phyloP scores from a whole-genome alignment of 2,797 vertebrate genomes.

The Eulemur coronatus region DNA sequence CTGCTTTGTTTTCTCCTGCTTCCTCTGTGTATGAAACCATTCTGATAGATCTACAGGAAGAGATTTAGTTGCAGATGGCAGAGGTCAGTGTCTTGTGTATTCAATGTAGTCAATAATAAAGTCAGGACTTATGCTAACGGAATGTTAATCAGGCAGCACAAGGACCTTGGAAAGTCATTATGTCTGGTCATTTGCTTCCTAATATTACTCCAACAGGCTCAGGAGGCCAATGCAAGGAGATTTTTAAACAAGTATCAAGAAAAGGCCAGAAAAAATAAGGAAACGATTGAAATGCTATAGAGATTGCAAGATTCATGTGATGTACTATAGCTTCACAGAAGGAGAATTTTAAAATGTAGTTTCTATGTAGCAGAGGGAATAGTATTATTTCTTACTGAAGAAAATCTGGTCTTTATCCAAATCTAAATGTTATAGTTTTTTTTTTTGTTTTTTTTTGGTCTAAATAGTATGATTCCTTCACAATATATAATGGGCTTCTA shows the following conservation, averaged over 20 bases:
- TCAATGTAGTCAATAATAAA: constrained; percentile 99
- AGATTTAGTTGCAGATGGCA: constrained; percentile 98
- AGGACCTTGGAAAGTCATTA: constrained; percentile 99
- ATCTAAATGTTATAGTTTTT: background rate
- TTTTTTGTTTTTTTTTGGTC: background rate
- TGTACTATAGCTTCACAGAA: background rate
- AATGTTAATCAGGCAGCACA: constrained; percentile 98
- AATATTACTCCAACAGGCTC: constrained; percentile 86
- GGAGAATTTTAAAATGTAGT: constrained; percentile 49
- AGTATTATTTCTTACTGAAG: constrained; percentile 52
- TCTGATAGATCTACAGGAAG: constrained; percentile 95
- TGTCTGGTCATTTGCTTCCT: constrained; percentile 90
- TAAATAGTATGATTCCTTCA: constrained; percentile 7
- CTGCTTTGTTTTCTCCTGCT: constrained; percentile 86
- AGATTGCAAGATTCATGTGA: constrained; percentile 52
- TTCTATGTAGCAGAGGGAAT: constrained; percentile 37
- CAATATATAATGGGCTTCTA: background rate
- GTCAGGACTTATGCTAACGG: constrained; percentile 96
- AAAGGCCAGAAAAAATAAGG: constrained; percentile 74
- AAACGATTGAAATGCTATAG: constrained; percentile 69
- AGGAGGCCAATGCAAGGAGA: constrained; percentile 85
- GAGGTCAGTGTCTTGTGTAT: constrained; percentile 99
- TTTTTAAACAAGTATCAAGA: constrained; percentile 75
- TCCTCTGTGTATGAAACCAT: constrained; percentile 92
- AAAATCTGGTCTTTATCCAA: constrained; percentile 45